Percentiles rank a stretch among this genome's conserved stretches.
phyloP scores from a whole-genome alignment of 2,797 vertebrate species.

The Rhabdomys pumilio region DNA sequence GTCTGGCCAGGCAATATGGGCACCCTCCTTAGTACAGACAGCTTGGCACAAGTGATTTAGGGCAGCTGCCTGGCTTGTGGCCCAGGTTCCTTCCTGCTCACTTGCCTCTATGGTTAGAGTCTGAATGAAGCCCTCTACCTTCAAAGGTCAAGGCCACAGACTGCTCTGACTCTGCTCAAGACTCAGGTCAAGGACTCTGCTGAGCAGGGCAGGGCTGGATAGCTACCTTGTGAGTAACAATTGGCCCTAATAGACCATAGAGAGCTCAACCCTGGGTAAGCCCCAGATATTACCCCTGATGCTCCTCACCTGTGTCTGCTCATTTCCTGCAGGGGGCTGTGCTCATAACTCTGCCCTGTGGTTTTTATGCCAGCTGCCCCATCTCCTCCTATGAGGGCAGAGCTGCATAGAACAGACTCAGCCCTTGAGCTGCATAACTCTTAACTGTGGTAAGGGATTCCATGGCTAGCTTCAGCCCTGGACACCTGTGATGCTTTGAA shows the following conservation, averaged over 20 bases:
- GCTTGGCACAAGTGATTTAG: neutral
- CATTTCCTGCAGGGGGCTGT: neutral
- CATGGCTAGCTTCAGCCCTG: neutral
- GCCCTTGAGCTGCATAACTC: constrained; percentile 94
- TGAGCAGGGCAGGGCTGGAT: no score
- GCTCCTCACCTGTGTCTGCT: neutral
- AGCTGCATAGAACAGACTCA: constrained; percentile 93
- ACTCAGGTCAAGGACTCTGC: neutral
- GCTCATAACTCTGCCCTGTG: neutral
- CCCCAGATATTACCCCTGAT: neutral
- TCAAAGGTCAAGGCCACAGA: neutral
- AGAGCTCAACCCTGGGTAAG: neutral
- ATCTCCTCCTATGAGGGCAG: constrained; percentile 88
- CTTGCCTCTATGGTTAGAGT: neutral
- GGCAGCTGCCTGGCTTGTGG: neutral
- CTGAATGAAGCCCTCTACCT: neutral
- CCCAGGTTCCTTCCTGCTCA: neutral
- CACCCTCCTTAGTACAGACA: neutral
- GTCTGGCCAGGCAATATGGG: neutral
- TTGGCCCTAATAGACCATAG: neutral
- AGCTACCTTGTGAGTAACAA: neutral
- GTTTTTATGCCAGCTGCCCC: neutral
- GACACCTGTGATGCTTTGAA: neutral
- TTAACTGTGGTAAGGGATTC: constrained; percentile 87
- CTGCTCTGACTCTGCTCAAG: neutral